These are phyloP conservation scores for Lepus oiostolus DNA, from an alignment of 2,797 vertebrate genomes.

Conservation along the genomic window DNA sequence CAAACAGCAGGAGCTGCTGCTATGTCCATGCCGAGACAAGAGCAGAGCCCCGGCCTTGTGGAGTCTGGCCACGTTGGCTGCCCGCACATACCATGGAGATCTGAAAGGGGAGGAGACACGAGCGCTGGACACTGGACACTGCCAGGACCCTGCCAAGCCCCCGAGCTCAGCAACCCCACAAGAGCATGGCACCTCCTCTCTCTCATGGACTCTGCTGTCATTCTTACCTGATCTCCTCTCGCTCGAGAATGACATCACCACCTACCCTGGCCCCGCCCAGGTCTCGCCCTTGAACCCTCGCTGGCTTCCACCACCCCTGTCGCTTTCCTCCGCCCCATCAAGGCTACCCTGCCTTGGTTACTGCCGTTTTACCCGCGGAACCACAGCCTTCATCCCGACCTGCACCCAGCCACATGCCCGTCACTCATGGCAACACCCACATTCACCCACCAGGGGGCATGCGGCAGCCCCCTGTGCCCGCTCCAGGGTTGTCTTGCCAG, in stretches of 20 bases:
- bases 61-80: background rate
- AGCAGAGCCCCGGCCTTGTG: too few species aligned
- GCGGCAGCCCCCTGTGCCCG: too few species aligned
- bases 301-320: fast-evolving
- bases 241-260: background rate
- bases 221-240: too few species aligned
- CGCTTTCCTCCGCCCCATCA: too few species aligned
- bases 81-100: background rate
- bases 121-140: fast-evolving
- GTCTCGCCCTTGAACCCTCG: background rate
- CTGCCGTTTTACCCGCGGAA: fast-evolving
- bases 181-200: fast-evolving
- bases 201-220: fast-evolving
- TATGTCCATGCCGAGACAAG: background rate
- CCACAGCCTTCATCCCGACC: background rate
- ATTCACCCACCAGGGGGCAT: too few species aligned
- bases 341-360: fast-evolving
- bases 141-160: fast-evolving
- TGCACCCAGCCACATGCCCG: too few species aligned
- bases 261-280: too few species aligned
- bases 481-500: too few species aligned
- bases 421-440: background rate
- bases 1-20: too few species aligned
- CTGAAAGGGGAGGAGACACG: background rate
- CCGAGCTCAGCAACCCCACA: fast-evolving